A percentile compares a stretch with the other conserved stretches of the same genome.
phyloP scores from a whole-genome alignment of 2,797 vertebrate species.

The Squalus acanthias region DNA sequence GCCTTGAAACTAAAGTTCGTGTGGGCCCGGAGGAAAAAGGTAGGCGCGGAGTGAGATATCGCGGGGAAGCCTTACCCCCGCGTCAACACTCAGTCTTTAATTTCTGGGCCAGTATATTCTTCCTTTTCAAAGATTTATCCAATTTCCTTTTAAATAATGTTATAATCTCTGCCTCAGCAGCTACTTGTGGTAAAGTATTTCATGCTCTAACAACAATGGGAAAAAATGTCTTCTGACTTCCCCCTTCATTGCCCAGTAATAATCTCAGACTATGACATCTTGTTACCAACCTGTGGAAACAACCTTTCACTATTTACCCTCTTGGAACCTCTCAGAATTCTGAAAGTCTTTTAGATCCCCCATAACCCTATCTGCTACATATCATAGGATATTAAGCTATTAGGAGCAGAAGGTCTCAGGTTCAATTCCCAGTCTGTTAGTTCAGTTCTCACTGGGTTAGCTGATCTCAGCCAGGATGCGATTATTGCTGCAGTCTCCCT shows the following conservation, averaged over 20 bases:
- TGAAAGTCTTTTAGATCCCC: background rate
- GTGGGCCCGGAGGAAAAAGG: too few relatives aligned
- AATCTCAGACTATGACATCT: background rate
- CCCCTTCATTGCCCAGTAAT: background rate
- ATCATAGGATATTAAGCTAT: background rate
- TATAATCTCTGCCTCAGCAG: background rate
- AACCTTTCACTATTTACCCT: background rate
- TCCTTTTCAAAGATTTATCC: background rate
- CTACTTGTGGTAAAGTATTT: background rate
- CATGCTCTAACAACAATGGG: background rate
- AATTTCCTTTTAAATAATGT: background rate
- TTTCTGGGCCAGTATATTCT: background rate
- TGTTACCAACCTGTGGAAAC: background rate
- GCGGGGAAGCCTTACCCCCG: too few relatives aligned
- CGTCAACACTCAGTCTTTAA: too few relatives aligned
- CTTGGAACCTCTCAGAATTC: background rate
- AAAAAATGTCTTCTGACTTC: background rate
- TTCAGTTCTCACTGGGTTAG: background rate
- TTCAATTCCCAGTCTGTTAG: background rate
- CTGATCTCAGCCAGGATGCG: background rate
- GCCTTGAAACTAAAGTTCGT: too few relatives aligned
- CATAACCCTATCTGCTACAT: background rate
- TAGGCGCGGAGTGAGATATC: too few relatives aligned
- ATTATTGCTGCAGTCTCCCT: background rate
- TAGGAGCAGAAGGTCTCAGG: background rate